Evolutionary conservation across 1,140 invertebrate genomes (phyloP), one percentile per base, ranked within the genome.

Genomic region (Drosophila gunungcola): DNA sequence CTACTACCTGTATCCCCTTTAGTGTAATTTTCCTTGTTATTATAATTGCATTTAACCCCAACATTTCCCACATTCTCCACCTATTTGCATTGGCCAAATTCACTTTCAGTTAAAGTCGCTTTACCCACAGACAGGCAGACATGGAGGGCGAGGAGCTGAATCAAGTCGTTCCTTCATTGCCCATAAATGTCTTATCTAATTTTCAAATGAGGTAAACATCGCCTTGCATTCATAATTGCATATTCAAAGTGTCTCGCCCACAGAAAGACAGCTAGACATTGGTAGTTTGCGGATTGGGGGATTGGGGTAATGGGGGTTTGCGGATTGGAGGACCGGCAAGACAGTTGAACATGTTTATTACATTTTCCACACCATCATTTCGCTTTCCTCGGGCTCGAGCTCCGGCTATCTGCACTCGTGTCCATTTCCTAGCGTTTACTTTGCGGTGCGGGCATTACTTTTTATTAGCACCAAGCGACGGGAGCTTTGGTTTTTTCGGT

Each of bases 171-270:
- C 72, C 42, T 68, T 61, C 13, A 73, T 73, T 58, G 57, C 29
- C 61, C 83, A 82, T 88, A 85, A 85, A 81, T 73, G 70, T 65
- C 74, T 79, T 86, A 86, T 86, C 83, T 83, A 88, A 89, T 88
- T 86, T 86, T 76, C 69, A 79, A 89, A 86, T 89, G 83, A 70
- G 70, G 51, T 79, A 86, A 88, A 88, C 83, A 83, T 73, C 61
- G 79, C 79, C 75, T 86, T 78, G 55, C 83, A 89, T 72, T 78
- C 78, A 86, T 88, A 88, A 86, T 88, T 82, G 82, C 65, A 88
- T 88, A 88, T 75, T 88, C 82, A 88, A 64, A 88, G 56, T 74
- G 79, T 82, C 79, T 70, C 83, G 78, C 78, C 78, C 74, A 78
- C 78, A 42, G 69, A 61, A 13, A 75, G 61, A 16, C 41, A 38